These are phyloP conservation scores for Mycteria americana DNA, from an alignment of 2,797 vertebrate genomes.

Conservation along the genomic window DNA sequence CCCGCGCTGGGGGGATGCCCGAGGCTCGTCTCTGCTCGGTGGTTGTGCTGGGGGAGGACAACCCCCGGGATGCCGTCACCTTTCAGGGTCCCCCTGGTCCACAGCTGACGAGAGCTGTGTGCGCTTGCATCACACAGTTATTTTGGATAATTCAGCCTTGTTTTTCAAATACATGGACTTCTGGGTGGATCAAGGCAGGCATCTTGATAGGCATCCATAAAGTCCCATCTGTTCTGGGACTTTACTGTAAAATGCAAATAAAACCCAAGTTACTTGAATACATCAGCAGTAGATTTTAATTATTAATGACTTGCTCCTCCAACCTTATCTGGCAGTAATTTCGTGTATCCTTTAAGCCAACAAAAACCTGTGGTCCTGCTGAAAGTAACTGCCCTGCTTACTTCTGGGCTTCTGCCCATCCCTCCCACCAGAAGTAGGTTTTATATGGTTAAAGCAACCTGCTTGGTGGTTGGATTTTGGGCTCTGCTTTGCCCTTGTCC, in stretches of 20 bases:
- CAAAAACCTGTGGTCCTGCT: neutral
- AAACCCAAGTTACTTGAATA: neutral
- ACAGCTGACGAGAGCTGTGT: neutral
- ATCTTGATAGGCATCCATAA: neutral
- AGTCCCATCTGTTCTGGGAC: neutral
- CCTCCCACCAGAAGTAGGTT: neutral
- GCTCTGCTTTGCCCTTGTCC: neutral
- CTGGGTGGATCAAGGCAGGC: neutral
- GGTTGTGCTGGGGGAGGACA: neutral
- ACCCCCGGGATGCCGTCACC: neutral
- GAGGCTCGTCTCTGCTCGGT: neutral
- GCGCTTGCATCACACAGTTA: rapidly evolving
- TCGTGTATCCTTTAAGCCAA: neutral
- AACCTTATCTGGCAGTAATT: neutral
- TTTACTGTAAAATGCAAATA: neutral
- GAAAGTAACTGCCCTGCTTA: neutral
- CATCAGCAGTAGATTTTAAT: neutral
- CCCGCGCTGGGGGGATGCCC: rapidly evolving
- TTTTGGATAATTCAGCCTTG: neutral
- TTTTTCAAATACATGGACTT: neutral
- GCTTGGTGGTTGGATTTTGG: neutral
- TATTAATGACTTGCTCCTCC: neutral
- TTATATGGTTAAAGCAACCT: neutral
- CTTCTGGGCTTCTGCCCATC: neutral
- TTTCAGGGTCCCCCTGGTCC: neutral